These are phyloP conservation scores for Chelidonichthys spinosus DNA, from an alignment of 2,797 vertebrate species.

Conservation along the genomic window DNA sequence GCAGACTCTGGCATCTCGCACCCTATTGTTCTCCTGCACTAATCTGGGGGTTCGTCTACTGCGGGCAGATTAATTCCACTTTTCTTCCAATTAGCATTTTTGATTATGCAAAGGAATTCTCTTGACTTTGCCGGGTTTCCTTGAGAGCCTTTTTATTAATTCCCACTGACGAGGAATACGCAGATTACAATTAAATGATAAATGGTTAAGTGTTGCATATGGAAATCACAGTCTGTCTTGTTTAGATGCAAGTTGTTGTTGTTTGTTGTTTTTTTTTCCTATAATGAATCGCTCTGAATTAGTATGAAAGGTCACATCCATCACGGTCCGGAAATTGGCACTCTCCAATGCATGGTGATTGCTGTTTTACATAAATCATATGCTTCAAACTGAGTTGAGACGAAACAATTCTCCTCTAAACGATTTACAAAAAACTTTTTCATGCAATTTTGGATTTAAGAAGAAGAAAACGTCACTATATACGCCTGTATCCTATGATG, in stretches of 20 bases:
- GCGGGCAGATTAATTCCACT: slow-evolving; percentile 57
- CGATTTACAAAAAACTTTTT: slow-evolving; percentile 57
- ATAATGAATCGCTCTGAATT: slow-evolving; percentile 67
- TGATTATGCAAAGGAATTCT: slow-evolving; percentile 81
- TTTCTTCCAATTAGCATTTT: slow-evolving; percentile 70
- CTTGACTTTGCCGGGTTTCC: slow-evolving; percentile 69
- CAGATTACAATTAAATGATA: slow-evolving; percentile 78
- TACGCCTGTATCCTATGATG: background rate
- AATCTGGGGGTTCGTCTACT: slow-evolving; percentile 53
- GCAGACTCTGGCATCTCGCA: slow-evolving; percentile 45
- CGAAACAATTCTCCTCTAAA: slow-evolving; percentile 49
- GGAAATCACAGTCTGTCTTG: slow-evolving; percentile 66
- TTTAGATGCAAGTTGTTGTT: slow-evolving; percentile 55
- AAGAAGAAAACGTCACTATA: background rate
- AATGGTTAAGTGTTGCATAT: slow-evolving; percentile 71
- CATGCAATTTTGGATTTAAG: slow-evolving; percentile 19
- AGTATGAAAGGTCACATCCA: slow-evolving; percentile 73
- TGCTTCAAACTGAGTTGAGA: slow-evolving; percentile 56
- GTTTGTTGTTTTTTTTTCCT: background rate
- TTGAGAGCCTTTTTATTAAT: slow-evolving; percentile 70
- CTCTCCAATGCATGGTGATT: slow-evolving; percentile 64
- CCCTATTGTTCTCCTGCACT: slow-evolving; percentile 67
- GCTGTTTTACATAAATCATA: slow-evolving; percentile 75
- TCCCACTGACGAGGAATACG: slow-evolving; percentile 59
- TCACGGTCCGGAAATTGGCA: slow-evolving; percentile 55